Evolutionary conservation across 2,113 vertebrate species (phyloP), one percentile per base, ranked within the genome.

Genomic region (Eleginops maclovinus): DNA sequence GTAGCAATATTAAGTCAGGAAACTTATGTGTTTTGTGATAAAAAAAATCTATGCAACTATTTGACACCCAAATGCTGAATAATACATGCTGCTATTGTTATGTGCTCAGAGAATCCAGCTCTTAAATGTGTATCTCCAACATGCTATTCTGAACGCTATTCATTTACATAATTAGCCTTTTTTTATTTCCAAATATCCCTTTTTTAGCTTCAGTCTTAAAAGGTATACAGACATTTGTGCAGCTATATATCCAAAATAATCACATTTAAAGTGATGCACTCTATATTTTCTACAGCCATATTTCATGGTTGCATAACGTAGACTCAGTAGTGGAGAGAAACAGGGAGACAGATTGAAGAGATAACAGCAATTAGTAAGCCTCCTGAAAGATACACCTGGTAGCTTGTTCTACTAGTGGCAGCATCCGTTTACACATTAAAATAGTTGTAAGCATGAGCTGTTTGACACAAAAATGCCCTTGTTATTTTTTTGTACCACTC

Each of bases 401-500:
- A 71, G n/a, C n/a, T 76, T 65, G 28, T 31, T 63, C 16, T 22
- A 16, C 47, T 64, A 14, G 11, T 46, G n/a, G 17, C 54, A 54
- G 19, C 36, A 77, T 55, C 10, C 2, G 2, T n/a, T 43, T 73
- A n/a, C 36, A 72, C 19, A 68, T 44, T 60, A 26, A 66, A 49
- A 49, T 16, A 22, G 41, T 26, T 62, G 15, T 16, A 60, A 55
- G 21, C 19, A 40, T 26, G 3, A 66, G 54, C 14, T 55, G 43
- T 70, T 17, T 76, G n/a, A 61, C 31, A 9, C 26, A 83, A 71
- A 36, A 16, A 76, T 43, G 12, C 40, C 43, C 36, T 60, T 60
- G 56, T 40, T 28, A 51, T 59, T 59, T 68, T 70, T 7, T 65
- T 75, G 64, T 51, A 65, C 17, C 41, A 69, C 75, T 85, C 54